Evolutionary conservation across 2,113 vertebrate species (phyloP).

Genomic region (Calcarius ornatus): DNA sequence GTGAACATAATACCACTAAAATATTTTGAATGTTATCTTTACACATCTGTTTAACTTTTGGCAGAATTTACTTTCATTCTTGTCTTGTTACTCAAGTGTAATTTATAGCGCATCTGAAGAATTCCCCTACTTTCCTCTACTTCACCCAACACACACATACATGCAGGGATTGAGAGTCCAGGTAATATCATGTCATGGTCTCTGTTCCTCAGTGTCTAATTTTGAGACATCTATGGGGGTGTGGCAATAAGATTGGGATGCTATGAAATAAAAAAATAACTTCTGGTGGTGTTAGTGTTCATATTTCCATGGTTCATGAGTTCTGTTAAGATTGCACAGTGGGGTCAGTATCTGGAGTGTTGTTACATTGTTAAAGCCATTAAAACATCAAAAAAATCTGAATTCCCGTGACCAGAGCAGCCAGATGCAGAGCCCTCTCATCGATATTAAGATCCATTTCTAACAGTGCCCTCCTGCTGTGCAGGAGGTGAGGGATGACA

Average conservation of each 20-base stretch:
- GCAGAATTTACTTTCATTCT: background rate
- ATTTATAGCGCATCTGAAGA: background rate
- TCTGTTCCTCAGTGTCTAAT: background rate
- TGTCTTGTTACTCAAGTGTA: background rate
- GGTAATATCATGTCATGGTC: background rate
- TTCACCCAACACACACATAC: accelerated
- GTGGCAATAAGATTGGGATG: background rate
- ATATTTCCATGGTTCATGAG: background rate
- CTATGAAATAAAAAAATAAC: background rate
- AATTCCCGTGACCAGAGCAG: background rate
- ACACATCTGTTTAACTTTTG: slow-evolving; percentile 4
- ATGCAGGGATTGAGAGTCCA: background rate
- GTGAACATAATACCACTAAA: background rate
- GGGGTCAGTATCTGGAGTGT: background rate
- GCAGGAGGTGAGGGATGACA: background rate
- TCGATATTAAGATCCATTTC: background rate
- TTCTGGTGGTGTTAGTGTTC: background rate
- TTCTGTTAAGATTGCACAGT: background rate
- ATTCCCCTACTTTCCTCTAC: background rate
- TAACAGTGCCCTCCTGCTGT: background rate
- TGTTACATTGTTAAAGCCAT: background rate
- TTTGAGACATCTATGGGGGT: background rate
- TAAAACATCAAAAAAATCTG: background rate
- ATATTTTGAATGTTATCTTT: background rate
- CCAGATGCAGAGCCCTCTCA: background rate